Conservation (phyloP, 2,888 invertebrate species). For the Hyposoter dolosus region DNA sequence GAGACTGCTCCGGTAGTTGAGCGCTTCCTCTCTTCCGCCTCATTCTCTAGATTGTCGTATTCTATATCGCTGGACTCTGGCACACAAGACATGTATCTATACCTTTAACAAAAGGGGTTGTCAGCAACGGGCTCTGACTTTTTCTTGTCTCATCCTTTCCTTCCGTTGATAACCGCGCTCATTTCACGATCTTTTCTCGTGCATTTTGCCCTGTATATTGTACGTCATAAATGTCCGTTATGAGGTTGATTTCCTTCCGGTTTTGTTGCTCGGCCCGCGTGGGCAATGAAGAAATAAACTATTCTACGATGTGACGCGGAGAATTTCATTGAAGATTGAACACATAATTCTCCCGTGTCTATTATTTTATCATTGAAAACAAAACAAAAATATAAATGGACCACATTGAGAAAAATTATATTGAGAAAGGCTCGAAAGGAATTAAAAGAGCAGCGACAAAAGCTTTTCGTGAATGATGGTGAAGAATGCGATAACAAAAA, state of each 20-base stretch:
- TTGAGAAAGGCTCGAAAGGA: not conserved
- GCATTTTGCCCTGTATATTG: slow-evolving; percentile 25
- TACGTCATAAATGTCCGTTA: slow-evolving; percentile 41
- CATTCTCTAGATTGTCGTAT: slow-evolving; percentile 21
- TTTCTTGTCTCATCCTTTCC: slow-evolving; percentile 14
- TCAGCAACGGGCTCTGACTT: slow-evolving; percentile 40
- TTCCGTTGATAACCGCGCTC: slow-evolving; percentile 11
- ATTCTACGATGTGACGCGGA: not conserved
- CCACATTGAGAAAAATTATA: not conserved
- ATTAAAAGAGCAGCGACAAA: not conserved
- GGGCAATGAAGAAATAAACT: not conserved
- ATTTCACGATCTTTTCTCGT: slow-evolving; percentile 29
- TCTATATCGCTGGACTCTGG: slow-evolving; percentile 24
- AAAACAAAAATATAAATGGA: not conserved
- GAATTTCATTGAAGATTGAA: slow-evolving; percentile 1
- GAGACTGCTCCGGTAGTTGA: slow-evolving; percentile 54
- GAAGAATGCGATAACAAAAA: not conserved
- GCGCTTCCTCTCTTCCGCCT: slow-evolving; percentile 46
- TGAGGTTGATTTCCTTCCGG: not conserved
- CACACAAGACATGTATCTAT: slow-evolving; percentile 20
- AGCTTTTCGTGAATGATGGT: not conserved
- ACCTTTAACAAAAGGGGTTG: slow-evolving; percentile 30
- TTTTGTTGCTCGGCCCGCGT: slow-evolving; percentile 3
- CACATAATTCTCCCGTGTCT: not conserved
- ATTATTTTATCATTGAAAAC: not conserved